Evolutionary conservation across 1,140 invertebrate species (phyloP).

Genomic region (Pseudomyrmex pallidus): DNA sequence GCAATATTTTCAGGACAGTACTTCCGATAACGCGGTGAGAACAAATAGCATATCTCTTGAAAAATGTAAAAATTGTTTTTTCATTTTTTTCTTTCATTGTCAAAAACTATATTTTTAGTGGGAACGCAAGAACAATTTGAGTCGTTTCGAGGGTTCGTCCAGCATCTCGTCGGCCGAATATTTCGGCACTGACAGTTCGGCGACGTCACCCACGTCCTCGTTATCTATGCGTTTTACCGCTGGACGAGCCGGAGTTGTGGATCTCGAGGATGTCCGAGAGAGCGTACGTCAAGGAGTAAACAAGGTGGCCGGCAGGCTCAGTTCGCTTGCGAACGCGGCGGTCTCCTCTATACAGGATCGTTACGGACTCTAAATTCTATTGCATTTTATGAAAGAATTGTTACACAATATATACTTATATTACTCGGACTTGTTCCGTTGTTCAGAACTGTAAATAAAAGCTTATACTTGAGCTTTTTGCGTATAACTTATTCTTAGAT

Average conservation of each 20-base stretch:
- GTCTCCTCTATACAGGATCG: constrained; percentile 95
- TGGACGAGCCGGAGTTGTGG: constrained; percentile 80
- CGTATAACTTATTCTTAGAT: constrained; percentile 43
- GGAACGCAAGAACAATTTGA: constrained; percentile 89
- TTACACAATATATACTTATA: constrained; percentile 64
- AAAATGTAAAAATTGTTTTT: not conserved
- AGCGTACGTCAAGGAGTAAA: constrained; percentile 98
- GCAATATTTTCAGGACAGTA: constrained; percentile 94
- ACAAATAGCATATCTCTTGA: not conserved
- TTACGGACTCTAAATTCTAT: constrained; percentile 78
- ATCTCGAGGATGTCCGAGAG: constrained; percentile 98
- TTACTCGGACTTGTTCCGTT: constrained; percentile 76
- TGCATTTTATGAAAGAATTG: constrained; percentile 67
- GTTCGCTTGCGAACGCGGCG: constrained; percentile 96
- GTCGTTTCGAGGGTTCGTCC: constrained; percentile 94
- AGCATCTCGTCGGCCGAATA: constrained; percentile 98
- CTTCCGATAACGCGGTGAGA: constrained; percentile 87
- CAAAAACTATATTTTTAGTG: constrained; percentile 77
- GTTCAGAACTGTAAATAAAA: constrained; percentile 83
- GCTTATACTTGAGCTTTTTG: constrained; percentile 72
- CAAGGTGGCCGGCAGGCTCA: constrained; percentile 97
- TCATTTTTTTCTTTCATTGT: not conserved
- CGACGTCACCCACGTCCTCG: constrained; percentile 78
- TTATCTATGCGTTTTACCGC: constrained; percentile 76
- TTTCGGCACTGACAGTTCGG: constrained; percentile 90